phyloP scores from a whole-genome alignment of 2,113 vertebrate species.

The Antechinus stuartii region DNA sequence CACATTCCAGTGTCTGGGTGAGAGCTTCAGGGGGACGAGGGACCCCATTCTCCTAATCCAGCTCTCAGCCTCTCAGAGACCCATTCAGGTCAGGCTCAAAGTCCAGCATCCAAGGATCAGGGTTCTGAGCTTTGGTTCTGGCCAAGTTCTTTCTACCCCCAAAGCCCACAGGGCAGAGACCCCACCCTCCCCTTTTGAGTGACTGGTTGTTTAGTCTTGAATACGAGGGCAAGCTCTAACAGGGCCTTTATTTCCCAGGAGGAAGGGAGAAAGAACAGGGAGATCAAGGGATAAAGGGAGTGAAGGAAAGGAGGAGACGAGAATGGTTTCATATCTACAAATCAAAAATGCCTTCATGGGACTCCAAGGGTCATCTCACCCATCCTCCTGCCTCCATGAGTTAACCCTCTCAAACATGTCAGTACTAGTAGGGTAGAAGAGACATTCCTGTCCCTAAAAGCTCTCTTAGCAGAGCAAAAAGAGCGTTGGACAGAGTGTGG shows the following conservation, averaged over 20 bases:
- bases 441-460: not conserved
- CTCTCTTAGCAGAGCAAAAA: not conserved
- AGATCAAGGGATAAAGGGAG: not conserved
- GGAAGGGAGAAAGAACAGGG: slow-evolving; percentile 2
- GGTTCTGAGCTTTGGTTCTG: not conserved
- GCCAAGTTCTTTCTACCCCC: not conserved
- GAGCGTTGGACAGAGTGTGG: not conserved
- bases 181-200: not conserved
- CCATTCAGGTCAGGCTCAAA: not conserved
- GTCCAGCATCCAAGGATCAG: not conserved
- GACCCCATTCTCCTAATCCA: not conserved
- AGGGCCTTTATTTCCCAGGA: not conserved
- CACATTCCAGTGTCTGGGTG: not conserved
- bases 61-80: not conserved
- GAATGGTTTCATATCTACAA: not conserved
- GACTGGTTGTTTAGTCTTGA: not conserved
- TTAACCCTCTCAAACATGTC: not conserved
- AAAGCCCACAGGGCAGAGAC: not conserved
- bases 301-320: not conserved
- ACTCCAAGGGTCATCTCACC: not conserved
- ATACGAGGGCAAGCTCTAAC: not conserved
- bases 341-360: not conserved
- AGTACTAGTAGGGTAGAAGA: not conserved
- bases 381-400: not conserved
- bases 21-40: not conserved